Evolutionary conservation across 2,113 vertebrate species (phyloP).

Genomic region (Haliaeetus leucogaster): DNA sequence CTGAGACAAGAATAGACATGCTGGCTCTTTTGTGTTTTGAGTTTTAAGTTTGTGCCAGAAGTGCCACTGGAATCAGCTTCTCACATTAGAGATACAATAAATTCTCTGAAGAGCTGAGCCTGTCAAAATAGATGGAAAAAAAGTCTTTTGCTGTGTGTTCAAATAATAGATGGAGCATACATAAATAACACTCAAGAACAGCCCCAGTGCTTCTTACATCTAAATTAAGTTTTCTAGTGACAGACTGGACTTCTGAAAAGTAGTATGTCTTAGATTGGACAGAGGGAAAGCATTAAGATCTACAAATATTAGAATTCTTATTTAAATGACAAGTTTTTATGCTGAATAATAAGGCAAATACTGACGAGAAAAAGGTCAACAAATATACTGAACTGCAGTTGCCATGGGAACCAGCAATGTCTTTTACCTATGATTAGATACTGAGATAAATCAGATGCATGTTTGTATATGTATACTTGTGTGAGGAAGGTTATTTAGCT

Average conservation of each 20-base stretch:
- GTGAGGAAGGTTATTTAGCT: neutral
- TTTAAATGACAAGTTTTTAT: slow-evolving; percentile 45
- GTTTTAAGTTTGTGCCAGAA: slow-evolving; percentile 60
- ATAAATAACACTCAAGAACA: slow-evolving; percentile 16
- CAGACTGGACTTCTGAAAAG: slow-evolving; percentile 9
- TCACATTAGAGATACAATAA: slow-evolving; percentile 61
- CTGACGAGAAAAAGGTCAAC: slow-evolving; percentile 46
- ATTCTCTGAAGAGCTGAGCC: slow-evolving; percentile 43
- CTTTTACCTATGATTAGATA: slow-evolving; percentile 54
- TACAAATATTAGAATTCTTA: slow-evolving; percentile 56
- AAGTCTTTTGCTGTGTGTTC: neutral
- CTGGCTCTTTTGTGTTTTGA: slow-evolving; percentile 45
- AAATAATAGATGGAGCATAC: slow-evolving; percentile 52
- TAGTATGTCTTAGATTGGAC: neutral
- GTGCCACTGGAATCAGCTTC: slow-evolving; percentile 36
- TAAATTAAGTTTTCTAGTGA: slow-evolving; percentile 59
- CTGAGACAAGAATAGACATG: slow-evolving; percentile 9
- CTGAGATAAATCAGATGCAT: neutral
- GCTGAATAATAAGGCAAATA: slow-evolving; percentile 32
- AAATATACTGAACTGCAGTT: slow-evolving; percentile 43
- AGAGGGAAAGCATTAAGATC: slow-evolving; percentile 23
- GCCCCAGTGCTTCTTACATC: slow-evolving; percentile 34
- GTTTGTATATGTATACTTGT: neutral
- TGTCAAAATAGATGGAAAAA: slow-evolving; percentile 55
- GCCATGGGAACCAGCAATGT: slow-evolving; percentile 51